Conservation (phyloP, 2,888 invertebrate genomes). For the Diogma glabrata region DNA sequence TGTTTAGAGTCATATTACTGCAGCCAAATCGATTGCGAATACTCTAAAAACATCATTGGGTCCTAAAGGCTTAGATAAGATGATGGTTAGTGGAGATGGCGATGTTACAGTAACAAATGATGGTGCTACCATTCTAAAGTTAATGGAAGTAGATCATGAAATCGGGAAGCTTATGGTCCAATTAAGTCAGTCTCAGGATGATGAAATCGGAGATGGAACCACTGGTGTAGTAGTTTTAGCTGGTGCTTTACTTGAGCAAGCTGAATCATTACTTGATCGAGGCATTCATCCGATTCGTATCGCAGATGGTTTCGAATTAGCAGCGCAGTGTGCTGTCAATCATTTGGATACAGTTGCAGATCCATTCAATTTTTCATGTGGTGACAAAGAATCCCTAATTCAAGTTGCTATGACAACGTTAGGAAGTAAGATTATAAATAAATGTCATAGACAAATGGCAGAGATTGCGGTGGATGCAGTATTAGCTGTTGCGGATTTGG, state of each 20-base stretch:
- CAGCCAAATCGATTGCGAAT: constrained; percentile 85
- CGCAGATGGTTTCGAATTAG: constrained; percentile 97
- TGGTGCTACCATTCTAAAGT: constrained; percentile 96
- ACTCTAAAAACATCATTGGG: constrained; percentile 89
- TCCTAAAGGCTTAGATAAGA: constrained; percentile 94
- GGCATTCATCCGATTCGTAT: constrained; percentile 98
- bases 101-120: constrained; percentile 98
- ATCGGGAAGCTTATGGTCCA: constrained; percentile 97
- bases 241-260: constrained; percentile 86
- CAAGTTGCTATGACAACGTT: constrained; percentile 96
- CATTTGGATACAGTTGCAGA: constrained; percentile 84
- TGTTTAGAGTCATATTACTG: constrained; percentile 90
- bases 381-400: constrained; percentile 77
- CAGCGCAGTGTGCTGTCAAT: constrained; percentile 76
- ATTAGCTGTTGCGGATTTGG: constrained; percentile 88
- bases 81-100: constrained; percentile 94
- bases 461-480: constrained; percentile 98
- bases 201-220: constrained; percentile 99
- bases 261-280: constrained; percentile 80
- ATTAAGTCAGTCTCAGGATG: constrained; percentile 95
- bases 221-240: constrained; percentile 89
- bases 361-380: constrained; percentile 72
- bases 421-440: constrained; percentile 96
- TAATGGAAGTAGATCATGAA: constrained; percentile 99
- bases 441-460: constrained; percentile 94